Evolutionary conservation across 2,888 invertebrate genomes (phyloP).

Genomic region (Anticlea derivata): DNA sequence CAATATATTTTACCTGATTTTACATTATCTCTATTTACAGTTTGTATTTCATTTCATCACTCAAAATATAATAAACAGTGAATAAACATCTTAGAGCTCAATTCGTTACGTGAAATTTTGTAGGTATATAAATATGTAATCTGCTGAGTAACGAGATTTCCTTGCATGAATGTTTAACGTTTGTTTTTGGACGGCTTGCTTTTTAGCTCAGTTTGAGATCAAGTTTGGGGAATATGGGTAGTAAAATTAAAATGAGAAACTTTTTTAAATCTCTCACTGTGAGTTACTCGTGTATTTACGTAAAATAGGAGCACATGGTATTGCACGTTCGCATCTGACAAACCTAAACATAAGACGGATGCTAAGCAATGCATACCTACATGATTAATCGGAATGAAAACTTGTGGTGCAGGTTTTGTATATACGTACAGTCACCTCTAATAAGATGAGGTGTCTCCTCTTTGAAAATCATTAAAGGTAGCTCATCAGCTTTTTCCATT

Average conservation of each 20-base stretch:
- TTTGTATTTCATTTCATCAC: slow-evolving; percentile 15
- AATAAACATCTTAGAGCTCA: slow-evolving; percentile 27
- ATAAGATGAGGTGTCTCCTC: too few species aligned
- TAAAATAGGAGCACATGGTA: slow-evolving; percentile 13
- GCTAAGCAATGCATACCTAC: slow-evolving; percentile 5
- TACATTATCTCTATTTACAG: slow-evolving; percentile 7
- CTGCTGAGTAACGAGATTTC: slow-evolving; percentile 80
- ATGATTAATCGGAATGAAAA: slow-evolving; percentile 3
- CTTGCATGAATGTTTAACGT: slow-evolving; percentile 76
- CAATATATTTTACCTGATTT: slow-evolving; percentile 5
- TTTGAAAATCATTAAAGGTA: too few species aligned
- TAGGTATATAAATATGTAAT: slow-evolving; percentile 45
- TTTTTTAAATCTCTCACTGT: not conserved
- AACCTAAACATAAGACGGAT: slow-evolving; percentile 6
- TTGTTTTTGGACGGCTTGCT: slow-evolving; percentile 38
- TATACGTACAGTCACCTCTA: slow-evolving; percentile 1
- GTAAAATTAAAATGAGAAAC: slow-evolving; percentile 17
- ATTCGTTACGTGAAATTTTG: slow-evolving; percentile 34
- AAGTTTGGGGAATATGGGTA: slow-evolving; percentile 14
- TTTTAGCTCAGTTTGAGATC: slow-evolving; percentile 33
- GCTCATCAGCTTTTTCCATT: too few species aligned
- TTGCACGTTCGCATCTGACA: slow-evolving; percentile 9
- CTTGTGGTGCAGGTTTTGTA: slow-evolving; percentile 2
- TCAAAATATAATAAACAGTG: slow-evolving; percentile 15
- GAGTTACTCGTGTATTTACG: not conserved